Conservation (phyloP, 2,797 vertebrate species). For the Cossypha caffra region DNA sequence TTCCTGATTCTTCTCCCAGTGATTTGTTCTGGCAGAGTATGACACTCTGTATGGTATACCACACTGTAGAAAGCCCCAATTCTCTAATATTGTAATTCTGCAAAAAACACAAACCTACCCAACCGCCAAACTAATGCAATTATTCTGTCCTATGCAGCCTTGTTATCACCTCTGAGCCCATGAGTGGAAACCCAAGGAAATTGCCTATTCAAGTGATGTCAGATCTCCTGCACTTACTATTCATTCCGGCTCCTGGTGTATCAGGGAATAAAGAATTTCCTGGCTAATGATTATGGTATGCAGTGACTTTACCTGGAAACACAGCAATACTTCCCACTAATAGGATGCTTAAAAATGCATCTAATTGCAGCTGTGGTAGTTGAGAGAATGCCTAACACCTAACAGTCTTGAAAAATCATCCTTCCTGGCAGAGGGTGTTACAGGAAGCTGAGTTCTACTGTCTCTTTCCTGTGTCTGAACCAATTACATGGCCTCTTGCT, state of each 20-base stretch:
- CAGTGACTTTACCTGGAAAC: conserved; percentile 44
- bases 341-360: conserved; percentile 51
- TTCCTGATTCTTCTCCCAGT: background rate
- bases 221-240: background rate
- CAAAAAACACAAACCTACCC: background rate
- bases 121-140: background rate
- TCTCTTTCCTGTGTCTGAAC: background rate
- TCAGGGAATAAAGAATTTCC: conserved; percentile 7
- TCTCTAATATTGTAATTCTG: background rate
- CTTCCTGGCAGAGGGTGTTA: background rate
- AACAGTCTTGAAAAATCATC: background rate
- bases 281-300: background rate
- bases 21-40: background rate
- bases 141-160: background rate
- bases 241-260: background rate
- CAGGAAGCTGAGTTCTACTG: background rate
- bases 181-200: background rate
- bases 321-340: background rate
- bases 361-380: conserved; percentile 36
- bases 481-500: background rate
- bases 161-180: background rate
- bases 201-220: background rate
- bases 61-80: background rate
- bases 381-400: conserved; percentile 6
- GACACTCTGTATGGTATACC: background rate